Evolutionary conservation across 2,797 vertebrate genomes (phyloP).

Genomic region (Falco rusticolus): DNA sequence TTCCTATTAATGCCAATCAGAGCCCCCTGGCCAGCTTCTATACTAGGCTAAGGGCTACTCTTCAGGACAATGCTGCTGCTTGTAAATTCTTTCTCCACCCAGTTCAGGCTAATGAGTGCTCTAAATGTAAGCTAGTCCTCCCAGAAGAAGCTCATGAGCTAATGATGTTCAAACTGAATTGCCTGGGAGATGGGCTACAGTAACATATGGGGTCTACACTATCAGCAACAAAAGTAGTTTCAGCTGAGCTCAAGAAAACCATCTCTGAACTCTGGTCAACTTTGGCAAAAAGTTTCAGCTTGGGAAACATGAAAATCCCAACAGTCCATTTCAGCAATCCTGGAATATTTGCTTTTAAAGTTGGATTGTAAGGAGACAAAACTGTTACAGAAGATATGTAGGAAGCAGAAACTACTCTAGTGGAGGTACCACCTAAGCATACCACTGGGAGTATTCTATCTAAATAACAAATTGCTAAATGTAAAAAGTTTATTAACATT

Average conservation of each 20-base stretch:
- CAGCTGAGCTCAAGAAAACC: background rate
- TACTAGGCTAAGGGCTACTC: background rate
- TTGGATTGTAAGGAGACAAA: background rate
- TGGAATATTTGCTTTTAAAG: background rate
- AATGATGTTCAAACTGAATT: background rate
- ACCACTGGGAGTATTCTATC: background rate
- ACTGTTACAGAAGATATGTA: background rate
- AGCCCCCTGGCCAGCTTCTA: background rate
- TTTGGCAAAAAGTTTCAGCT: background rate
- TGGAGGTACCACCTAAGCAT: background rate
- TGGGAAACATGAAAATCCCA: background rate
- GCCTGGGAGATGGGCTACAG: fast-evolving
- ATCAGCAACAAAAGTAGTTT: background rate
- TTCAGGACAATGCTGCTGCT: background rate
- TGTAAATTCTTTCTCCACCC: background rate
- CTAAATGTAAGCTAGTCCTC: background rate
- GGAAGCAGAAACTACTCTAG: background rate
- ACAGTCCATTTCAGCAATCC: background rate
- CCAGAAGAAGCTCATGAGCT: background rate
- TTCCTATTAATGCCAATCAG: background rate
- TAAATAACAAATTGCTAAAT: background rate
- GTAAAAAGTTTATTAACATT: background rate
- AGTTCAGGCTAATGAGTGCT: background rate
- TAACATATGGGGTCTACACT: background rate
- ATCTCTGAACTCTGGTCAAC: background rate